Evolutionary conservation across 1,140 invertebrate genomes (phyloP).

Genomic region (Dreissena polymorpha): DNA sequence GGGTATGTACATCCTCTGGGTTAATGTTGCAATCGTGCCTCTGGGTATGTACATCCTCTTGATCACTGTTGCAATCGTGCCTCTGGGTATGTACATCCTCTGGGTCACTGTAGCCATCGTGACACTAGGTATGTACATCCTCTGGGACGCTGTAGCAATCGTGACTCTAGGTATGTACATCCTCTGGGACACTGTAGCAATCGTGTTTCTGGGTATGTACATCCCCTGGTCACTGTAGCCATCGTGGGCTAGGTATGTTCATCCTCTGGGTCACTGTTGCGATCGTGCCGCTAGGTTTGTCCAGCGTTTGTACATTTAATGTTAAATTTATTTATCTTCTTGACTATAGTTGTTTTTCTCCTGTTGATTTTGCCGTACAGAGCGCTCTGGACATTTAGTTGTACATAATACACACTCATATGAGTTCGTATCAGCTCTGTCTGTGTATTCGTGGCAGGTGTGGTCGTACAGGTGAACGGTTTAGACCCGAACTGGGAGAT

Average conservation of each 20-base stretch:
- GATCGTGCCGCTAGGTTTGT: slow-evolving; percentile 68
- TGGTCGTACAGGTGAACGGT: slow-evolving; percentile 53
- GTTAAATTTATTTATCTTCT: too few species aligned
- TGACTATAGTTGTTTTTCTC: slow-evolving; percentile 65
- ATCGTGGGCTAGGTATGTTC: slow-evolving; percentile 64
- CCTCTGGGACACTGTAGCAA: slow-evolving; percentile 66
- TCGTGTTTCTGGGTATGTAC: slow-evolving; percentile 65
- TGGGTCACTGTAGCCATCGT: too few species aligned
- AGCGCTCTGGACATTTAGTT: too few species aligned
- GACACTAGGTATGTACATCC: too few species aligned
- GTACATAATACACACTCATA: slow-evolving; percentile 53
- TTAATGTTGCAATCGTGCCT: too few species aligned
- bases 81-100: too few species aligned
- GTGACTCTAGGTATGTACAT: slow-evolving; percentile 56
- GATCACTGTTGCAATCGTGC: too few species aligned
- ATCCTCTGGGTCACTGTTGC: slow-evolving; percentile 70
- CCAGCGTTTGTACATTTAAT: too few species aligned
- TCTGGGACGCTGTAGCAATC: too few species aligned
- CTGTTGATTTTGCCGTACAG: slow-evolving; percentile 59
- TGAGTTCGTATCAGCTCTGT: background rate
- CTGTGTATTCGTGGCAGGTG: slow-evolving; percentile 35
- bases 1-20: too few species aligned
- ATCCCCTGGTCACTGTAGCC: slow-evolving; percentile 58
- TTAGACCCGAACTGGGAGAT: slow-evolving; percentile 71
- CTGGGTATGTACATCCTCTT: too few species aligned